A percentile compares a stretch with the other conserved stretches of the same genome.
phyloP scores from a whole-genome alignment of 2,888 invertebrate genomes.

The Caenorhabditis plicata region DNA sequence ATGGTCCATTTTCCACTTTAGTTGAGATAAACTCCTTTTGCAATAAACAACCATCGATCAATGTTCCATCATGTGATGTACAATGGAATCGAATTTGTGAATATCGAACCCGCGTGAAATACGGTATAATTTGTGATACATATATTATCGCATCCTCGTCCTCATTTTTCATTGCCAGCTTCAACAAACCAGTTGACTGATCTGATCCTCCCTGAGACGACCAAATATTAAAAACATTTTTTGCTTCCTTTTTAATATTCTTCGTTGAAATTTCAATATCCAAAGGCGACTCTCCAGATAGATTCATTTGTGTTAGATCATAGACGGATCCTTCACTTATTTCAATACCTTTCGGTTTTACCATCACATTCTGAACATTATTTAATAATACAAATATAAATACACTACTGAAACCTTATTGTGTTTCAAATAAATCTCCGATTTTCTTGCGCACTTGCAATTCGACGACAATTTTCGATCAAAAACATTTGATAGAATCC shows the following conservation, averaged over 20 bases:
- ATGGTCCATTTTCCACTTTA: constrained; percentile 7
- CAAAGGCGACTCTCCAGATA: constrained; percentile 6
- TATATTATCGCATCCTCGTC: constrained; percentile 23
- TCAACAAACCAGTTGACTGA: constrained; percentile 26
- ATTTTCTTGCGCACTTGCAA: constrained; percentile 22
- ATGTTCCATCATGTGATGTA: no score
- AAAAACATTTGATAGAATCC: constrained; percentile 25
- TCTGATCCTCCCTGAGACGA: constrained; percentile 35
- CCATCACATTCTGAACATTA: neutral
- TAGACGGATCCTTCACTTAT: constrained; percentile 12
- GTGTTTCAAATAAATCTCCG: constrained; percentile 12
- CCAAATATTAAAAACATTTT: constrained; percentile 14
- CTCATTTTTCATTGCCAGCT: constrained; percentile 17
- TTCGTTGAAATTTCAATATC: constrained; percentile 11
- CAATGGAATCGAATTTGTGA: constrained; percentile 6
- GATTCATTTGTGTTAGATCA: no score
- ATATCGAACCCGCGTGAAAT: constrained; percentile 66
- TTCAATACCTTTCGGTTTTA: neutral
- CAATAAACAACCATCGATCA: constrained; percentile 1
- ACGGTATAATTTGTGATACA: constrained; percentile 54
- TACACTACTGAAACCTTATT: no score
- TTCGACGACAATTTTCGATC: constrained; percentile 25
- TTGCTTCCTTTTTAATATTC: neutral
- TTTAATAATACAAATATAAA: constrained; percentile 1
- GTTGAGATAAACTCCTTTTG: constrained; percentile 5